Evolutionary conservation across 2,888 invertebrate genomes (phyloP).

Genomic region (Eledone cirrhosa): DNA sequence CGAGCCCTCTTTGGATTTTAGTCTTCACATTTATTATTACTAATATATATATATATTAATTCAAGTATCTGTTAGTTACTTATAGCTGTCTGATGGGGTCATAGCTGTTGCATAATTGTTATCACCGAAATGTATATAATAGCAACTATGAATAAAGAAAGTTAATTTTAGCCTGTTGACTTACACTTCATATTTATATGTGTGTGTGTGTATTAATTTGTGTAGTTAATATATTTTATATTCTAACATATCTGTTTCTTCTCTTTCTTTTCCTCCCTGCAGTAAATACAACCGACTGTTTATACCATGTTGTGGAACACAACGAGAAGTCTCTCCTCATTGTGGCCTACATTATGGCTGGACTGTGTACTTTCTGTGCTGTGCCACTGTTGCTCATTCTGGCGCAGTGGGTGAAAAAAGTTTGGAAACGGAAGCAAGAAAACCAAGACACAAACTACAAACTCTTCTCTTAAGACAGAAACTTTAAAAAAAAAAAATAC

Average conservation of each 20-base stretch:
- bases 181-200: too few relatives aligned
- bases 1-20: too few relatives aligned
- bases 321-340: conserved; percentile 45
- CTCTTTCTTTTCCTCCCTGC: conserved; percentile 32
- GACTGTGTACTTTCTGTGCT: conserved; percentile 52
- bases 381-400: conserved; percentile 53
- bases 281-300: conserved; percentile 56
- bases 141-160: too few relatives aligned
- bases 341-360: conserved; percentile 61
- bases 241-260: not conserved
- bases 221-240: not conserved
- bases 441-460: conserved; percentile 2
- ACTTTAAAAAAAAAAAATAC: too few relatives aligned
- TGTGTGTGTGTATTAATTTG: too few relatives aligned
- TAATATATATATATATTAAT: too few relatives aligned
- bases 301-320: conserved; percentile 45
- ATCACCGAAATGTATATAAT: too few relatives aligned
- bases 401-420: conserved; percentile 46
- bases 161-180: too few relatives aligned
- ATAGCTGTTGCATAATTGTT: too few relatives aligned
- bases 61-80: too few relatives aligned
- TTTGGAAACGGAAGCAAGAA: conserved; percentile 3
- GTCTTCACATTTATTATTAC: too few relatives aligned
- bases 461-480: conserved; percentile 10
- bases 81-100: too few relatives aligned